Conservation (phyloP, 1,140 invertebrate species). For the Leguminivora glycinivorella region DNA sequence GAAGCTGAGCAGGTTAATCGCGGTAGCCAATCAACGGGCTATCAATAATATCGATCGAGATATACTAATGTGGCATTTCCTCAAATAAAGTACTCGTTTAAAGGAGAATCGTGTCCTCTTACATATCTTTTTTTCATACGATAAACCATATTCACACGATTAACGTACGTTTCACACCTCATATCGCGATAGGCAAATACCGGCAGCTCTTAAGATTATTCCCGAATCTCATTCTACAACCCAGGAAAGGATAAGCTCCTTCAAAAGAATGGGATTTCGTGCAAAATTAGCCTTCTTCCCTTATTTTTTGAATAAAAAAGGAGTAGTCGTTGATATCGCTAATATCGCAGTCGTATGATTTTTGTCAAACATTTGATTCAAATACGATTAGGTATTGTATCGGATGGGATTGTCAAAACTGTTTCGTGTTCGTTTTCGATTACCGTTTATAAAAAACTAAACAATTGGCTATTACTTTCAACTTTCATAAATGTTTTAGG, state of each 20-base stretch:
- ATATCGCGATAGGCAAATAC: conserved; percentile 90
- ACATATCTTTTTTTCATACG: too few species aligned
- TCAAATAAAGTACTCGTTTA: too few species aligned
- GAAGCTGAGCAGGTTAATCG: conserved; percentile 51
- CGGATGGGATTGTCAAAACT: too few species aligned
- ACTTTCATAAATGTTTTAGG: too few species aligned
- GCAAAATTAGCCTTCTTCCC: conserved; percentile 54
- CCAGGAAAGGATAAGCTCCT: conserved; percentile 71
- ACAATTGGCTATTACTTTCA: too few species aligned
- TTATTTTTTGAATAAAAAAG: conserved; percentile 58
- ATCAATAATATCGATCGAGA: too few species aligned
- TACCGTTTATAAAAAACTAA: too few species aligned
- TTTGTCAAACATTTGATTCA: too few species aligned
- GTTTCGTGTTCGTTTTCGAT: too few species aligned
- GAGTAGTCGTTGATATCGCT: conserved; percentile 20
- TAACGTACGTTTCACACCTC: conserved; percentile 83
- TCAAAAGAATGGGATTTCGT: conserved; percentile 46
- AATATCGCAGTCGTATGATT: not conserved
- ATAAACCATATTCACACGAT: not conserved
- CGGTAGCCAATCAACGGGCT: conserved; percentile 55
- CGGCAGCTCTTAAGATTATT: conserved; percentile 87
- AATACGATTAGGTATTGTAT: too few species aligned
- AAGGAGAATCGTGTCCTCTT: too few species aligned
- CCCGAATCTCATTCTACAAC: conserved; percentile 85
- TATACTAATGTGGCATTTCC: too few species aligned